Evolutionary conservation across 2,888 invertebrate genomes (phyloP), one percentile per base, ranked within the genome.

Genomic region (Andrena haemorrhoa): DNA sequence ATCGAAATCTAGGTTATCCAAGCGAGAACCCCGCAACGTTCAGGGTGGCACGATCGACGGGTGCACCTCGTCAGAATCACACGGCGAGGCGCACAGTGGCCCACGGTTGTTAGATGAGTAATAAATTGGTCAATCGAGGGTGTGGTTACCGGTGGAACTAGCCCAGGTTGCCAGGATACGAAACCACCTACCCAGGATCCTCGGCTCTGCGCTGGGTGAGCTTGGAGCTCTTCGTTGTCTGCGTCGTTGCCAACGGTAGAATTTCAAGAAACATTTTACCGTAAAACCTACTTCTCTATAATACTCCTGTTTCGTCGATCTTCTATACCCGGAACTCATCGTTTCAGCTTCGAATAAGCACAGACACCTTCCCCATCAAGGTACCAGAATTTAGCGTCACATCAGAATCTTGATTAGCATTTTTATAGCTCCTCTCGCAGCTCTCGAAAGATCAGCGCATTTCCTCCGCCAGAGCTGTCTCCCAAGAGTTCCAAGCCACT

Each of bases 61-160:
- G 16, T 49, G 20, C 6, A 53, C 33, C 61, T 51, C 68, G 53
- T 66, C 82, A 56, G 81, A 74, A 77, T 81, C 81, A 60, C 65
- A 68, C 53, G 56, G 35, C 23, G 61, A 56, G 64, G 69, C 69
- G 49, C 20, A 68, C 71, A 78, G 82, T 64, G 64, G 82, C 82
- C 66, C 69, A 51, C 69, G 81, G 89, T 91, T 89, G 89, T 88
- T 88, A 89, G 90, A 92, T 93, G 93, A 93, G 92, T 92, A 92
- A 92, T 92, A 92, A 92, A 93, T 93, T 90, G 92, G 88, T 89
- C 87, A 90, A 90, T 88, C 89, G 89, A 90, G 92, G 93, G 93
- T 92, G 93, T 92, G 93, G 93, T 92, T 91, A 90, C 88, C 89
- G 91, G 89, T 91, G 88, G 89, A 91, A 91, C 91, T 87, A 88